phyloP scores from a whole-genome alignment of 2,113 vertebrate genomes.

The Heterocephalus glaber region DNA sequence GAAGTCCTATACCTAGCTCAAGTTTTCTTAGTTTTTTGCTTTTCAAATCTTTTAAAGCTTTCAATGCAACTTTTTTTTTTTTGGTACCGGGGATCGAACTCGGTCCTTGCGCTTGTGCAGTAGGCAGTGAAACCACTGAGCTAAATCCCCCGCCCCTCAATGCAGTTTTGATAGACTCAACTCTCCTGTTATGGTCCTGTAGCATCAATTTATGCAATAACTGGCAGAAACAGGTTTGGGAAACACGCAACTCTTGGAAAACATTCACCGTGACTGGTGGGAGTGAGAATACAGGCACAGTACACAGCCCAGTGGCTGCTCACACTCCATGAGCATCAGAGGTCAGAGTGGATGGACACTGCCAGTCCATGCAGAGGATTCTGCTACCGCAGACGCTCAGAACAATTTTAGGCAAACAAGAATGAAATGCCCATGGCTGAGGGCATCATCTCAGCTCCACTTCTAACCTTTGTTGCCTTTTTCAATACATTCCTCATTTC shows the following conservation, averaged over 20 bases:
- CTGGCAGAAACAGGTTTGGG: not conserved
- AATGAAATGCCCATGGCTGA: not conserved
- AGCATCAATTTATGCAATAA: not conserved
- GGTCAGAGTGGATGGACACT: not conserved
- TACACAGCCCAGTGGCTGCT: not conserved
- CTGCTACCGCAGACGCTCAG: not conserved
- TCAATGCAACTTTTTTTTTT: no score
- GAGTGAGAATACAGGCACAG: not conserved
- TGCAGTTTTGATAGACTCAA: not conserved
- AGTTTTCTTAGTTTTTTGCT: not conserved
- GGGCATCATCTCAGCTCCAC: not conserved
- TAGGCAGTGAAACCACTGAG: no score
- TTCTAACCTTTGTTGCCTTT: not conserved
- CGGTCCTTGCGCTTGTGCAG: no score
- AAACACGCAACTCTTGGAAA: not conserved
- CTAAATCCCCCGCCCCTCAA: no score
- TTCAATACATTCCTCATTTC: not conserved
- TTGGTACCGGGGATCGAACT: no score
- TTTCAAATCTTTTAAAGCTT: not conserved
- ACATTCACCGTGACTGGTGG: not conserved
- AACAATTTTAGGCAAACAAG: not conserved
- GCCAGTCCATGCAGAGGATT: no score
- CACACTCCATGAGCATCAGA: fast-evolving
- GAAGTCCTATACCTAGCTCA: not conserved
- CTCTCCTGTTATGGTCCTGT: not conserved